phyloP scores from a whole-genome alignment of 2,888 invertebrate species.

The Idaea straminata region DNA sequence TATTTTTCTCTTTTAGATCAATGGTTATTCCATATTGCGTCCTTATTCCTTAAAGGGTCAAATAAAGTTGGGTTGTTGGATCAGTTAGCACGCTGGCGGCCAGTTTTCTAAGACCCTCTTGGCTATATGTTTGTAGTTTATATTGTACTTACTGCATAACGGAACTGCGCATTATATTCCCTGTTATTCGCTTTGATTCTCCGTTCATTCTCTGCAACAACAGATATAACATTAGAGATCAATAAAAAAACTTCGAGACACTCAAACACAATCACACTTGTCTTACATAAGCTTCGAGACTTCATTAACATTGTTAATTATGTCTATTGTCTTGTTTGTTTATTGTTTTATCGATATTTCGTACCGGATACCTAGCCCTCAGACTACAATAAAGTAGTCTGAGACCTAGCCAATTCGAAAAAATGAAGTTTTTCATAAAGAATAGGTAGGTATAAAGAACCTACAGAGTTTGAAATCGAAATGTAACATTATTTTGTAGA shows the following conservation, averaged over 20 bases:
- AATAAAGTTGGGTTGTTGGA: too few species aligned
- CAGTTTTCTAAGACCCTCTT: too few species aligned
- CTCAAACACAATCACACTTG: constrained; percentile 11
- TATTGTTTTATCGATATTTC: constrained; percentile 8
- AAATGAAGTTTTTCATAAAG: too few species aligned
- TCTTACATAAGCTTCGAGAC: constrained; percentile 20
- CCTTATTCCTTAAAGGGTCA: too few species aligned
- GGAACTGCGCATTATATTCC: constrained; percentile 97
- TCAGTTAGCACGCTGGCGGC: too few species aligned
- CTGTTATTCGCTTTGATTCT: constrained; percentile 98
- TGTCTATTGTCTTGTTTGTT: constrained; percentile 19
- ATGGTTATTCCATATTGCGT: too few species aligned
- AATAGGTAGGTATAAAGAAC: too few species aligned
- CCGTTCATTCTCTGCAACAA: constrained; percentile 95
- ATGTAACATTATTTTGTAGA: too few species aligned
- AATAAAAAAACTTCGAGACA: constrained; percentile 12
- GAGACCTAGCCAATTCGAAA: too few species aligned
- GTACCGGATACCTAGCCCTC: neutral
- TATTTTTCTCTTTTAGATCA: too few species aligned
- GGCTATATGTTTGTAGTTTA: neutral
- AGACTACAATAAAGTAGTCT: too few species aligned
- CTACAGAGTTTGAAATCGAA: too few species aligned
- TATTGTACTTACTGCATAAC: constrained; percentile 94
- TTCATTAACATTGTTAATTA: constrained; percentile 23
- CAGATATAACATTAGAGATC: constrained; percentile 30